phyloP scores from a whole-genome alignment of 2,888 invertebrate genomes.

The Thyatira batis region DNA sequence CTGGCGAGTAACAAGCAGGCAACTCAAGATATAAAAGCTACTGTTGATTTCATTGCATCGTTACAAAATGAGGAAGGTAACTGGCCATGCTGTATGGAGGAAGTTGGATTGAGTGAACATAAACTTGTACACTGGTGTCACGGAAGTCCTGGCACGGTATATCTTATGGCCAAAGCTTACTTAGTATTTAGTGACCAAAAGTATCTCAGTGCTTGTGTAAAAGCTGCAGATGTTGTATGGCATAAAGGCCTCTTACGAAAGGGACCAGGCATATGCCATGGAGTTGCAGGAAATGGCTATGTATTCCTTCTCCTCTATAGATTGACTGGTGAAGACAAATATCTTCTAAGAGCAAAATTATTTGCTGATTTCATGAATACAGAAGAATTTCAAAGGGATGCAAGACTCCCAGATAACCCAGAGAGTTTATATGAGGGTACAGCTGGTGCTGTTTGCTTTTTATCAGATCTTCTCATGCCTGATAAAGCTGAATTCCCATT shows the following conservation, averaged over 20 bases:
- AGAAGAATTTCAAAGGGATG: constrained; percentile 84
- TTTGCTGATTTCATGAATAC: constrained; percentile 89
- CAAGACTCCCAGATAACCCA: constrained; percentile 90
- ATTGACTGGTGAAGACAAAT: constrained; percentile 86
- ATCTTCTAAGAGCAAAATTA: constrained; percentile 87
- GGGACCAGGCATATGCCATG: constrained; percentile 95
- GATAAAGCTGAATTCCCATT: constrained; percentile 91
- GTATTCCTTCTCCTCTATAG: constrained; percentile 89
- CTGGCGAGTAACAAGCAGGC: constrained; percentile 76
- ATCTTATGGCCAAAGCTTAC: constrained; percentile 91
- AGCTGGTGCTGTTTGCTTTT: constrained; percentile 92
- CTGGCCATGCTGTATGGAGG: constrained; percentile 89
- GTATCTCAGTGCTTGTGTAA: constrained; percentile 86
- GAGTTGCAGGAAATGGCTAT: constrained; percentile 92
- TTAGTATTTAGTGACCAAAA: constrained; percentile 87
- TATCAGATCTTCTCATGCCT: constrained; percentile 89
- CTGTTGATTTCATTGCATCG: constrained; percentile 85
- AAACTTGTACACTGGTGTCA: constrained; percentile 95
- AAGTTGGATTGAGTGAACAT: constrained; percentile 82
- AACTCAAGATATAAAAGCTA: constrained; percentile 82
- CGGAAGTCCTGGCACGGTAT: constrained; percentile 92
- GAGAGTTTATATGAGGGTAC: constrained; percentile 93
- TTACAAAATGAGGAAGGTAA: constrained; percentile 88
- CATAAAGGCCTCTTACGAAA: constrained; percentile 90
- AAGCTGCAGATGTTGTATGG: constrained; percentile 91